Conservation (phyloP, 37 sponge, comb jelly and placozoan species). For the Halisarca cf. caerulea region DNA sequence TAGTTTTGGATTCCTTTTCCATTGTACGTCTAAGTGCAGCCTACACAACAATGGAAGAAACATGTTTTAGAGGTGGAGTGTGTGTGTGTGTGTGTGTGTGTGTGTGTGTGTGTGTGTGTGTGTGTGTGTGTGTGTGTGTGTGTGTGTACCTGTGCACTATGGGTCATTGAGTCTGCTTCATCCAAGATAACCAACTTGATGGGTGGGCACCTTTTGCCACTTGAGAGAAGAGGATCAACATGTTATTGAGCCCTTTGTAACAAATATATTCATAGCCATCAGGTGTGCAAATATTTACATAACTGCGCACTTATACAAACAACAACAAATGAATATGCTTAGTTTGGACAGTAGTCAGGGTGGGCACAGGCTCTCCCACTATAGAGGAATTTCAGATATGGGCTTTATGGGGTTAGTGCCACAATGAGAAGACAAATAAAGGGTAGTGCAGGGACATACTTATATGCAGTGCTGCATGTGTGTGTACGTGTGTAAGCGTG, state of each 20-base stretch:
- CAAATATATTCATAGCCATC: background rate
- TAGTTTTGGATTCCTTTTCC: slow-evolving; percentile 96
- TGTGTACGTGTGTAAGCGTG: too few species aligned
- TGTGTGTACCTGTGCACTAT: slow-evolving; percentile 81
- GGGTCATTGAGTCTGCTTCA: slow-evolving; percentile 99
- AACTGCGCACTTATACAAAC: background rate
- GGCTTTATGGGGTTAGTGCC: too few species aligned
- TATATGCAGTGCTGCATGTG: too few species aligned
- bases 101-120: too few species aligned
- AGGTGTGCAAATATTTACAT: background rate
- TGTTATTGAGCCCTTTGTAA: background rate
- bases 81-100: too few species aligned
- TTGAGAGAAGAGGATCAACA: slow-evolving; percentile 2
- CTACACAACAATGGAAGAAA: slow-evolving; percentile 35
- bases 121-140: too few species aligned
- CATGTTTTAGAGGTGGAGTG: too few species aligned
- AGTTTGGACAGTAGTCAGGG: too few species aligned
- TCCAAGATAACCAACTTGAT: slow-evolving; percentile 93
- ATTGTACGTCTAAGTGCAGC: slow-evolving; percentile 96
- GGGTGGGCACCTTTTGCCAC: slow-evolving; percentile 88
- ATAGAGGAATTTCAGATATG: too few species aligned
- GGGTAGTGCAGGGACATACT: too few species aligned
- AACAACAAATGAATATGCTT: slow-evolving; percentile 30
- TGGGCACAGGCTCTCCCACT: too few species aligned
- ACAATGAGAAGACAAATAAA: too few species aligned